Percentiles rank a stretch among this genome's conserved stretches.
phyloP scores from a whole-genome alignment of 2,888 invertebrate genomes.

The Nymphalis polychloros region DNA sequence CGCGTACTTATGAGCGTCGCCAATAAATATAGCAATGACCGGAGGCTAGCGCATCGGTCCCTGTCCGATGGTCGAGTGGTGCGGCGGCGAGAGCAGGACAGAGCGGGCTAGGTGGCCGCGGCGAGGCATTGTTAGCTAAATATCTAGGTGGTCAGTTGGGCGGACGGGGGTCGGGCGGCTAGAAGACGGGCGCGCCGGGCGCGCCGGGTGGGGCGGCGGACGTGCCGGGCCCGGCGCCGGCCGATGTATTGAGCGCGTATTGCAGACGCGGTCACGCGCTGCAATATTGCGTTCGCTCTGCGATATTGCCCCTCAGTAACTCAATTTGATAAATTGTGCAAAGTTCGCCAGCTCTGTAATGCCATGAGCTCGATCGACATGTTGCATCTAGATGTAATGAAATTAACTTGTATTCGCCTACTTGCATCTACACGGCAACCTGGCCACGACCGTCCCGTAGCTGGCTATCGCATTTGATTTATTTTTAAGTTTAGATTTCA shows the following conservation, averaged over 20 bases:
- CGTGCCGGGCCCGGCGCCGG: slow-evolving; percentile 76
- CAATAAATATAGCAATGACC: slow-evolving; percentile 82
- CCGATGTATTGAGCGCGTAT: slow-evolving; percentile 82
- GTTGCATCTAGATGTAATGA: slow-evolving; percentile 48
- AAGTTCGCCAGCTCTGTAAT: slow-evolving; percentile 71
- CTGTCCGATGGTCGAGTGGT: slow-evolving; percentile 54
- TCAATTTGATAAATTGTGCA: slow-evolving; percentile 81
- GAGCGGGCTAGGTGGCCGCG: slow-evolving; percentile 58
- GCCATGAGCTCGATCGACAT: slow-evolving; percentile 64
- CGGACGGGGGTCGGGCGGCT: slow-evolving; percentile 54
- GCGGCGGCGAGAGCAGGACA: slow-evolving; percentile 63
- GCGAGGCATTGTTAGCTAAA: slow-evolving; percentile 81
- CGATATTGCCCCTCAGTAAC: slow-evolving; percentile 81
- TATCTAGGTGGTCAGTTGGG: slow-evolving; percentile 80
- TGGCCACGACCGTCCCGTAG: background rate
- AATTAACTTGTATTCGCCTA: slow-evolving; percentile 38
- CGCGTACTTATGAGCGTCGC: slow-evolving; percentile 82
- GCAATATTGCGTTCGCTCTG: slow-evolving; percentile 81
- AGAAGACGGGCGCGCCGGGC: slow-evolving; percentile 61
- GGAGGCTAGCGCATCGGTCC: slow-evolving; percentile 66
- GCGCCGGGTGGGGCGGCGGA: slow-evolving; percentile 69
- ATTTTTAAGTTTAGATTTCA: background rate
- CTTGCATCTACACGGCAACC: slow-evolving; percentile 6
- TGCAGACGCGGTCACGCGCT: slow-evolving; percentile 82
- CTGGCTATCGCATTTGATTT: slow-evolving; percentile 1